Conservation (phyloP, 2,888 invertebrate species). For the Ditylenchus weischeri region DNA sequence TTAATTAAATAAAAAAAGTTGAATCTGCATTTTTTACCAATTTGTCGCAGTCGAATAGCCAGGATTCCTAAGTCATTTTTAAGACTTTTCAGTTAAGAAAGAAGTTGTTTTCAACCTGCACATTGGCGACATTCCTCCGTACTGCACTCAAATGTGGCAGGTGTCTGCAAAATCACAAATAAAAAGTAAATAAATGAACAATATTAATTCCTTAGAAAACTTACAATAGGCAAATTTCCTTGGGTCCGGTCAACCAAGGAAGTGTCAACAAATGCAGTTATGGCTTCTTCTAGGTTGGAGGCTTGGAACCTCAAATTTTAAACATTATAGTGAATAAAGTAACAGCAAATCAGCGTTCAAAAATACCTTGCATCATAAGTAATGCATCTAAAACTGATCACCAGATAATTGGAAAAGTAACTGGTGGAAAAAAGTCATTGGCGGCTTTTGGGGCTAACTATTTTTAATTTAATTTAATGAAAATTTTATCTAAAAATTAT, state of each 20-base stretch:
- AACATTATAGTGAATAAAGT: neutral
- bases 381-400: constrained; percentile 40
- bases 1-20: too few species aligned
- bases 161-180: constrained; percentile 36
- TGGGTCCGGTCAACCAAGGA: constrained; percentile 31
- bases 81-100: too few species aligned
- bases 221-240: constrained; percentile 39
- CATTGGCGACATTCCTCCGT: constrained; percentile 49
- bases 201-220: constrained; percentile 5
- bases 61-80: neutral
- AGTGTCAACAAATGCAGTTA: constrained; percentile 52
- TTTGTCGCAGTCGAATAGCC: constrained; percentile 36
- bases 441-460: too few species aligned
- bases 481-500: too few species aligned
- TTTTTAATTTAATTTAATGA: too few species aligned
- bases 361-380: constrained; percentile 47
- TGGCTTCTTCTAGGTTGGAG: constrained; percentile 51
- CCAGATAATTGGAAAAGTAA: too few species aligned
- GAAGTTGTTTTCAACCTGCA: constrained; percentile 13
- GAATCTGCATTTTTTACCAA: constrained; percentile 36
- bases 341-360: constrained; percentile 3
- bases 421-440: too few species aligned
- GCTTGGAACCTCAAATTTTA: constrained; percentile 33
- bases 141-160: constrained; percentile 42
- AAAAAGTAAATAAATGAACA: too few species aligned